Percentiles rank a stretch among this genome's conserved stretches.
These are phyloP conservation scores for Brienomyrus longianalis DNA, from an alignment of 2,113 vertebrate species.

Conservation along the genomic window DNA sequence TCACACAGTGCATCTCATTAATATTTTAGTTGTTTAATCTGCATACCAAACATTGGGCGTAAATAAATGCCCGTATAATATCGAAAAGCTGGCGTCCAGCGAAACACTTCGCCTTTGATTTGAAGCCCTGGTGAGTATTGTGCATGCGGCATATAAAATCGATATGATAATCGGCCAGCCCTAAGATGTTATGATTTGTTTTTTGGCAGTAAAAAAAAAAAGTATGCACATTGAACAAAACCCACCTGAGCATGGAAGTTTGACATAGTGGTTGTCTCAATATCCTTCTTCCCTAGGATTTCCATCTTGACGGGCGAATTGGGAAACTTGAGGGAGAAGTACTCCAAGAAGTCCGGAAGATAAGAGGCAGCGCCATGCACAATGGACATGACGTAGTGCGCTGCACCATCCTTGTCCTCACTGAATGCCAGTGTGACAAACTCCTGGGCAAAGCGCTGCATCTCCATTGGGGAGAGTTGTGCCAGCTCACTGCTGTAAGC, in stretches of 20 bases:
- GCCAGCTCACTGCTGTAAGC: slow-evolving; percentile 86
- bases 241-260: slow-evolving; percentile 97
- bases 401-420: slow-evolving; percentile 81
- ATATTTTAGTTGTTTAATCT: too few relatives aligned
- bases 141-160: too few relatives aligned
- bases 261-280: slow-evolving; percentile 96
- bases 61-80: too few relatives aligned
- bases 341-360: slow-evolving; percentile 95
- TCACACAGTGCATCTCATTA: too few relatives aligned
- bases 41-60: too few relatives aligned
- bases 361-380: slow-evolving; percentile 91
- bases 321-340: slow-evolving; percentile 95
- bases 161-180: too few relatives aligned
- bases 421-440: slow-evolving; percentile 88
- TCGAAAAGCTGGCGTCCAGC: too few relatives aligned
- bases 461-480: slow-evolving; percentile 77
- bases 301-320: slow-evolving; percentile 96
- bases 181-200: not conserved
- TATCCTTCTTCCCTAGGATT: slow-evolving; percentile 97
- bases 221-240: slow-evolving; percentile 1
- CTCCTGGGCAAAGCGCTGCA: slow-evolving; percentile 90
- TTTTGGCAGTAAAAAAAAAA: not conserved
- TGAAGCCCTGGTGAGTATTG: too few relatives aligned
- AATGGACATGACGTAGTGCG: slow-evolving; percentile 93
- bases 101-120: too few relatives aligned